Base-by-base conservation (phyloP, 2,888 invertebrate genomes). In the Ditylenchus weischeri region DNA sequence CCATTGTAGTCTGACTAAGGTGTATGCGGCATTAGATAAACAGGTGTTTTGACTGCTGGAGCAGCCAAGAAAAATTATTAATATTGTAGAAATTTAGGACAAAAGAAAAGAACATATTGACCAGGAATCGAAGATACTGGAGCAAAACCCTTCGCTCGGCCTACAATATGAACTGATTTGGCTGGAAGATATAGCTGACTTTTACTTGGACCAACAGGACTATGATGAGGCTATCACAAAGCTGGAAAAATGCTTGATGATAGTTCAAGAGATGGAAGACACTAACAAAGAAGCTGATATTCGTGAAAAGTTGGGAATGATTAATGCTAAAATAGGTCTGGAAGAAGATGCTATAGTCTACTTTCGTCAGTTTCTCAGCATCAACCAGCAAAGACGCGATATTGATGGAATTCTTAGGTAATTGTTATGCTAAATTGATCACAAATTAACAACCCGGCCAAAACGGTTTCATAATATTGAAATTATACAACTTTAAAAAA, bases 261-360 rank as follows among this genome's bases (percentile, higher is more conserved):
- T 71, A 8, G 69, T 69, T 7, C 69, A 69, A 35, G 69, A 69
- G 57, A 48, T 70, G 36, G 70, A 64, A n/a, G 38, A 63, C 19
- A 15, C 63, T n/a, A 15, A 29, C n/a, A 69, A 69, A 36, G 69
- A 69, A 63, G 69, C 69, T 18, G 21, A 6, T 18, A 49, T 69
- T 19, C 69, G 69, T n/a, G 43, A 57, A 36, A 58, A 67, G 19
- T 23, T 69, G n/a, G 69, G 69, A 18, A 59, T 38, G 58, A 23
- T 69, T 15, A 62, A 69, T 69, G 38, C 19, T 23, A 36, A 59
- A 35, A 29, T 69, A 49, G 69, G 64, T 36, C 38, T 48, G 15
- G 48, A 43, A 18, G 69, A 69, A 36, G 68, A 68, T 21, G 69
- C 69, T 19, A 18, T 63, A 13, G 57, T 69, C 51, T 69, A 69